phyloP scores from a whole-genome alignment of 2,888 invertebrate genomes.

The Eupithecia dodoneata region DNA sequence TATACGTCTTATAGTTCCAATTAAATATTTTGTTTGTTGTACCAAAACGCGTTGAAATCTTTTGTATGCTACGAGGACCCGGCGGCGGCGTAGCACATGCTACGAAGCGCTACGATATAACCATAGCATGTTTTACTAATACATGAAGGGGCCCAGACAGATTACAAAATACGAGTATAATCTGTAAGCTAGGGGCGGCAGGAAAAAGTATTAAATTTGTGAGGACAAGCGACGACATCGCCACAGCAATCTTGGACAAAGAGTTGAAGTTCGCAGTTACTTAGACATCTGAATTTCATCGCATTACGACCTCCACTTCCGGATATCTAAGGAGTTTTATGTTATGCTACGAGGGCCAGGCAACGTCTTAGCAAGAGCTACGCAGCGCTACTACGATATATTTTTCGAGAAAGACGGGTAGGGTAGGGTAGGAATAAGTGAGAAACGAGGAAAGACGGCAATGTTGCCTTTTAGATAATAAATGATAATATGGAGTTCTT shows the following conservation, averaged over 20 bases:
- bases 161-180: too few species aligned
- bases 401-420: too few species aligned
- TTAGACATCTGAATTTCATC: not conserved
- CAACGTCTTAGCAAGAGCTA: too few species aligned
- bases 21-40: not conserved
- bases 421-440: too few species aligned
- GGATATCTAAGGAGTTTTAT: not conserved
- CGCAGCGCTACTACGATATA: too few species aligned
- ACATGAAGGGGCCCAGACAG: not conserved
- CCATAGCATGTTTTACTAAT: not conserved
- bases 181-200: not conserved
- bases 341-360: too few species aligned
- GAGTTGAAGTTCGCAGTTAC: not conserved
- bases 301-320: not conserved
- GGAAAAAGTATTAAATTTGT: not conserved
- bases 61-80: not conserved
- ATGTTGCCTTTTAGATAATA: too few species aligned
- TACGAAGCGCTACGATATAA: not conserved
- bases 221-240: not conserved
- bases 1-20: not conserved
- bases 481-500: too few species aligned
- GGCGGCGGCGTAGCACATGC: not conserved
- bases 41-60: conserved; percentile 2
- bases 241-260: not conserved
- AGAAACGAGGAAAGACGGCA: too few species aligned